phyloP scores from a whole-genome alignment of 2,113 vertebrate genomes.

The Danio rerio region DNA sequence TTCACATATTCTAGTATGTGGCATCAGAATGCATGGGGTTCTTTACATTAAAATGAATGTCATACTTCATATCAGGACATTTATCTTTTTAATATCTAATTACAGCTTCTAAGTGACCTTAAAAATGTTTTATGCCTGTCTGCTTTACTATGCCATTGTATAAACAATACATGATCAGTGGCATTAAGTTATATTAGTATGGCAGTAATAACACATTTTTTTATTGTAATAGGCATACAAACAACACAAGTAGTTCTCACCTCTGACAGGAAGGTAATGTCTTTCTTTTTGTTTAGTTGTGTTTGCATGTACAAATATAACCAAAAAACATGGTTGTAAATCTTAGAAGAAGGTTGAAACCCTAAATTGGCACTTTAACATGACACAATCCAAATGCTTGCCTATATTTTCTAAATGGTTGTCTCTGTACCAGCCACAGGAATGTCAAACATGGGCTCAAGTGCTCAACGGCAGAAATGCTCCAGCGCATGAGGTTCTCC shows the following conservation, averaged over 20 bases:
- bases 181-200: too few species aligned
- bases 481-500: conserved; percentile 54
- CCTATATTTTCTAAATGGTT: conserved; percentile 65
- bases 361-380: neutral
- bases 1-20: too few species aligned
- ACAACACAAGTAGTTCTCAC: neutral
- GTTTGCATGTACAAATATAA: conserved; percentile 44
- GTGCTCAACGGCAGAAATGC: conserved; percentile 62
- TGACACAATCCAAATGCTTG: conserved; percentile 41
- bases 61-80: too few species aligned
- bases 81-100: too few species aligned
- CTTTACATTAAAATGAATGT: too few species aligned
- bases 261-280: conserved; percentile 41
- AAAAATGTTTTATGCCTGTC: too few species aligned
- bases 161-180: too few species aligned
- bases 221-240: too few species aligned
- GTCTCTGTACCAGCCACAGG: conserved; percentile 70
- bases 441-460: conserved; percentile 74
- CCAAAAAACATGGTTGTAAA: conserved; percentile 24
- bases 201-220: too few species aligned
- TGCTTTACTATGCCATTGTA: too few species aligned
- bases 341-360: neutral
- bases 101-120: too few species aligned
- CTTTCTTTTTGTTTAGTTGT: conserved; percentile 52
- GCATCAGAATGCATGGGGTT: too few species aligned